Base-by-base conservation (phyloP, 2,888 invertebrate species). In the Caenorhabditis zanzibari region DNA sequence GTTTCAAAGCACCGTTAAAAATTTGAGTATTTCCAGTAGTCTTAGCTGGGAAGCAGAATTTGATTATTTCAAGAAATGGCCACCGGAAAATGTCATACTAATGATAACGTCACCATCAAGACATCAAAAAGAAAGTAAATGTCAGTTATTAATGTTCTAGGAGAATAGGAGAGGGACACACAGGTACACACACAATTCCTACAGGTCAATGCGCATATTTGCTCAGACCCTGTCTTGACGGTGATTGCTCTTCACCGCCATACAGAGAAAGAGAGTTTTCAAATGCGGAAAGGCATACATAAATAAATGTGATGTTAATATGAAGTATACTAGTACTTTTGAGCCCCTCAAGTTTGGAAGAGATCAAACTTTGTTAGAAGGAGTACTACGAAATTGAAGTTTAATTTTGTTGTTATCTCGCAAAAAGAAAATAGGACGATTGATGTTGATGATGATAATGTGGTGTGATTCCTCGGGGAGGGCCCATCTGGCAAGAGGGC, bases 401-500 rank as follows among this genome's bases (percentile, higher is more conserved):
- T 66, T 35, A 66, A 32, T 66, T 24, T 49, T 7, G 24, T 22
- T 41, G 22, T 63, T 19, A 49, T 49, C 49, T 49, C 12, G 24
- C 5, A 14, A 26, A 26, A 68, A 54, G 68, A 22, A 71, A 71
- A 59, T 47, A 22, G 26, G 38, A 3, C 52, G 26, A 56, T 54
- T 63, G 75, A 75, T 75, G 75, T 22, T 32, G 52, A 64, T 74
- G 74, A 74, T 64, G 75, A 75, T 75, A 75, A 75, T 75, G 66
- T 58, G 41, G 58, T 56, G 69, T 71, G 56, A 75, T 47, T 58
- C 75, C 75, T 66, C 66, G n/a, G 75, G 75, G 75, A 75, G 47
- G 26, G 5, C 75, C 58, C 64, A 75, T 75, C 28, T 74, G 74
- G 41, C 19, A n/a, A n/a, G 2, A 0, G 28, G 38, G 44, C 26